These are phyloP conservation scores for Leuciscus waleckii DNA, from an alignment of 2,797 vertebrate species.

Conservation along the genomic window DNA sequence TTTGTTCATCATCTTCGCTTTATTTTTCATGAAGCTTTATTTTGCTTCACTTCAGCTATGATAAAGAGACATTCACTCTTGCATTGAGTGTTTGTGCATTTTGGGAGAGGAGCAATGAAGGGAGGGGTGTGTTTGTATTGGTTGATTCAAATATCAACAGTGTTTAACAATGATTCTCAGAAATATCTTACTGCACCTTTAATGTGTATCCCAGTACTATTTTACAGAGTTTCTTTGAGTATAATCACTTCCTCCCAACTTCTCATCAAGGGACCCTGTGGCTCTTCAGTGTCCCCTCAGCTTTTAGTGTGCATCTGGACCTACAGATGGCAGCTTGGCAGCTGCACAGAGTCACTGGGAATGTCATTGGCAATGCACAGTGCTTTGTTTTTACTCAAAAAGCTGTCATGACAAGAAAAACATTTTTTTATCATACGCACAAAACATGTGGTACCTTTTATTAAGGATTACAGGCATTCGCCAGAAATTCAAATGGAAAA, in stretches of 20 bases:
- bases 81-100: too few species aligned
- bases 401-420: neutral
- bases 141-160: too few species aligned
- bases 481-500: neutral
- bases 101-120: too few species aligned
- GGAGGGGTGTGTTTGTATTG: too few species aligned
- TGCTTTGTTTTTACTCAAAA: constrained; percentile 3
- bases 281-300: constrained; percentile 60
- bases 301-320: constrained; percentile 53
- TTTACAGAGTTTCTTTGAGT: constrained; percentile 64
- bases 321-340: constrained; percentile 55
- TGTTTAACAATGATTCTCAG: too few species aligned
- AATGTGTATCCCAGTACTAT: constrained; percentile 36
- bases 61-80: too few species aligned
- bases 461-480: neutral
- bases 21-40: too few species aligned
- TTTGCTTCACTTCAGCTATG: too few species aligned
- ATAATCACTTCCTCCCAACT: constrained; percentile 65
- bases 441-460: neutral
- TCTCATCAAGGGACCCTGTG: constrained; percentile 63
- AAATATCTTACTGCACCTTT: neutral
- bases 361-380: constrained; percentile 62
- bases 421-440: accelerated
- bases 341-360: constrained; percentile 66
- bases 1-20: too few species aligned